Conservation (phyloP, 2,797 vertebrate species). For the Antrozous pallidus region DNA sequence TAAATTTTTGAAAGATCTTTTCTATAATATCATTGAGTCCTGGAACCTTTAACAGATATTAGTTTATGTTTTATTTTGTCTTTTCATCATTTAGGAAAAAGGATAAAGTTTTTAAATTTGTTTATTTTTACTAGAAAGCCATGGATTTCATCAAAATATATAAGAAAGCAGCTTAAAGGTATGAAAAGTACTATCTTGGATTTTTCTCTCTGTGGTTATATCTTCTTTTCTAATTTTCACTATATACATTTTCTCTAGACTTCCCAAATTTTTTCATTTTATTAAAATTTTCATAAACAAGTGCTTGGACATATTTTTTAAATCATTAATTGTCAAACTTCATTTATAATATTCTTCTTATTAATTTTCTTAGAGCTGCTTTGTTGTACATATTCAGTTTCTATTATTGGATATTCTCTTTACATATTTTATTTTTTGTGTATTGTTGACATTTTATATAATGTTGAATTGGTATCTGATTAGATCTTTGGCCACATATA, state of each 20-base stretch:
- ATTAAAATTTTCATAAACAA: neutral
- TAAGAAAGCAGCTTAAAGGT: neutral
- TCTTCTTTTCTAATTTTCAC: neutral
- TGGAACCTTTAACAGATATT: neutral
- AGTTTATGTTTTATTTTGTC: neutral
- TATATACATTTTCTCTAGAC: neutral
- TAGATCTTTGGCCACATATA: neutral
- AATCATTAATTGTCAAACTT: neutral
- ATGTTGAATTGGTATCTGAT: neutral
- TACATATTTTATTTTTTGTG: neutral
- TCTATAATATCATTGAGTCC: neutral
- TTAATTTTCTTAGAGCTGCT: neutral
- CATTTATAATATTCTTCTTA: neutral
- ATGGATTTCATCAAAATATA: neutral
- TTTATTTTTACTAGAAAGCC: neutral
- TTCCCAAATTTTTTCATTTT: neutral
- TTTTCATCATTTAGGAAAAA: neutral
- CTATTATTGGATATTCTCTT: neutral
- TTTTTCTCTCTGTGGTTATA: neutral
- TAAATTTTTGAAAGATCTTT: neutral
- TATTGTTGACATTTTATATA: neutral
- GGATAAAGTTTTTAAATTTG: neutral
- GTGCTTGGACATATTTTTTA: neutral
- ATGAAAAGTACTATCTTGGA: neutral
- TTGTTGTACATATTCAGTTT: neutral